Evolutionary conservation across 37 sponge, comb jelly and placozoan species (phyloP).

Genomic region (Mnemiopsis leidyi): DNA sequence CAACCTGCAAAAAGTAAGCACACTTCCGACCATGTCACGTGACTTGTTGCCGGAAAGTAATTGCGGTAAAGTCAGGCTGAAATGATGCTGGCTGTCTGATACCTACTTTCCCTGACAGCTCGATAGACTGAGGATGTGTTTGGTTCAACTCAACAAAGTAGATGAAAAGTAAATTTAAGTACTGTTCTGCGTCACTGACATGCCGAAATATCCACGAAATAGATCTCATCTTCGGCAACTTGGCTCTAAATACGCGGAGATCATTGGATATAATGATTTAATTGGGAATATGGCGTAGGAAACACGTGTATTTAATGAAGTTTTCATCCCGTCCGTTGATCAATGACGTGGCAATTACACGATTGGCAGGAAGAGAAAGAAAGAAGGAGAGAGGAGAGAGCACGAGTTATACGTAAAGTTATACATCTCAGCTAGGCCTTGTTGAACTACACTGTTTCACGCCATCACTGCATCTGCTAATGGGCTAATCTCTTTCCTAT

Average conservation of each 20-base stretch:
- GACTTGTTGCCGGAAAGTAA: background rate
- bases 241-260: background rate
- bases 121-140: background rate
- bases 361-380: background rate
- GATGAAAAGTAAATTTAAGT: background rate
- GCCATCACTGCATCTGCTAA: background rate
- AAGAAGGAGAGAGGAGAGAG: no score
- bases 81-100: background rate
- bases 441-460: background rate
- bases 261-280: background rate
- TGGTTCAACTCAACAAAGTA: background rate
- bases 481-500: background rate
- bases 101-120: background rate
- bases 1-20: background rate
- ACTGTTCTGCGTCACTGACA: background rate
- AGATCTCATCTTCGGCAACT: background rate
- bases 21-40: background rate
- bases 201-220: background rate
- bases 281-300: background rate
- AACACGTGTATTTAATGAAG: background rate
- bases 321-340: background rate
- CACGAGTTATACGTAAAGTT: background rate
- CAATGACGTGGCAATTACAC: background rate
- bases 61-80: background rate
- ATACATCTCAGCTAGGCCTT: background rate